A percentile compares a stretch with the other conserved stretches of the same genome.
Conservation (phyloP, 2,888 invertebrate genomes). For the Lasioglossum vierecki region DNA sequence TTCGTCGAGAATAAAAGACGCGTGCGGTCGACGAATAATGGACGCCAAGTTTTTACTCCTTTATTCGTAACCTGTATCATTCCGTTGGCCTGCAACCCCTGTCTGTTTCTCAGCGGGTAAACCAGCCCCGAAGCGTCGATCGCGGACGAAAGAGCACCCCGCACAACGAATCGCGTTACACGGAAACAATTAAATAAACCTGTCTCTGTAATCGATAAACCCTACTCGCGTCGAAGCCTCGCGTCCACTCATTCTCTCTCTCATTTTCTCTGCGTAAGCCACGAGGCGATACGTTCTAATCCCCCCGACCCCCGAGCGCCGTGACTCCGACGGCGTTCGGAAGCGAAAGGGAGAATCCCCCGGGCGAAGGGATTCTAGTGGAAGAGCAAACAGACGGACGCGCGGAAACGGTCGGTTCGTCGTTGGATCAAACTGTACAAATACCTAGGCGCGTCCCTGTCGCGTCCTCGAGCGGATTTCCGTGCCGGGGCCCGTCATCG, state of each 20-base stretch:
- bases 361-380: conserved; percentile 49
- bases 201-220: conserved; percentile 29
- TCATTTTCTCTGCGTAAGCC: background rate
- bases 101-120: background rate
- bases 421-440: conserved; percentile 59
- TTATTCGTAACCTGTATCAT: background rate
- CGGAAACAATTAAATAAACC: conserved; percentile 34
- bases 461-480: background rate
- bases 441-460: conserved; percentile 20
- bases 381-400: conserved; percentile 58
- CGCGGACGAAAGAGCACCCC: conserved; percentile 9
- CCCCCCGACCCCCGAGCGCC: background rate
- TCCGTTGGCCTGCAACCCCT: background rate
- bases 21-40: background rate
- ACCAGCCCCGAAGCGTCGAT: background rate
- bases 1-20: background rate
- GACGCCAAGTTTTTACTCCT: background rate
- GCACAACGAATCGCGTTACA: conserved; percentile 19
- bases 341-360: conserved; percentile 14
- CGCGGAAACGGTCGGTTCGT: conserved; percentile 9
- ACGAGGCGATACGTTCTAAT: too few species aligned
- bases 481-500: conserved; percentile 11
- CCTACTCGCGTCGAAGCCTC: conserved; percentile 13
- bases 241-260: background rate
- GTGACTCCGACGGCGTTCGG: background rate